Conservation (phyloP, 2,888 invertebrate genomes). For the Nebria salina region DNA sequence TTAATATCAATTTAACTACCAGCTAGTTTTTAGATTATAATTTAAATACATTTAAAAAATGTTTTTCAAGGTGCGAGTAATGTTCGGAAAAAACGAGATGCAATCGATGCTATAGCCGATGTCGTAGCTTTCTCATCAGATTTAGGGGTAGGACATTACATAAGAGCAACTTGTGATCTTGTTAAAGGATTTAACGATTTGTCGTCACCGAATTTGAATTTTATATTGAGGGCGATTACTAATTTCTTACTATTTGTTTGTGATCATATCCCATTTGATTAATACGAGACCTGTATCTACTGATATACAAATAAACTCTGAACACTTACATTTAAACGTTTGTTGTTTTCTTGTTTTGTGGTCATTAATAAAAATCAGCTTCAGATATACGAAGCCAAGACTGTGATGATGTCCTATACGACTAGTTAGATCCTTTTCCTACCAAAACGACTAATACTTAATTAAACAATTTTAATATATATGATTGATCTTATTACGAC, state of each 20-base stretch:
- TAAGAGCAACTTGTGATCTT: background rate
- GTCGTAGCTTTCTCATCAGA: background rate
- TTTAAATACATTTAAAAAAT: background rate
- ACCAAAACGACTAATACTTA: too few relatives aligned
- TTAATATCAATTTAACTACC: too few relatives aligned
- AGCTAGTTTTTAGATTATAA: too few relatives aligned
- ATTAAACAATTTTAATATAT: too few relatives aligned
- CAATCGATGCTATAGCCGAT: background rate
- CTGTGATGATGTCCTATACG: too few relatives aligned
- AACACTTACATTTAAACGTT: background rate
- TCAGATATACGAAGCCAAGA: too few relatives aligned
- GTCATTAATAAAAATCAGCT: too few relatives aligned
- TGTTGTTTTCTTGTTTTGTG: too few relatives aligned
- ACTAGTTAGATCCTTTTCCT: too few relatives aligned
- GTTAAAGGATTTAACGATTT: constrained; percentile 3
- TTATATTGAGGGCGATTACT: background rate
- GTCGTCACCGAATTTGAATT: constrained; percentile 4
- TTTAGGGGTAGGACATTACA: background rate
- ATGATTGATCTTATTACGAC: too few relatives aligned
- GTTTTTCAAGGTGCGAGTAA: background rate
- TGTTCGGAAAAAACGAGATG: constrained; percentile 19
- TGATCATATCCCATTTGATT: background rate
- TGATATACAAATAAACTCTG: background rate
- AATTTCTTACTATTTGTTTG: background rate
- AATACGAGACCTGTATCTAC: background rate